These are phyloP conservation scores for Siphlonurus alternatus DNA, from an alignment of 2,888 invertebrate genomes.

Conservation along the genomic window DNA sequence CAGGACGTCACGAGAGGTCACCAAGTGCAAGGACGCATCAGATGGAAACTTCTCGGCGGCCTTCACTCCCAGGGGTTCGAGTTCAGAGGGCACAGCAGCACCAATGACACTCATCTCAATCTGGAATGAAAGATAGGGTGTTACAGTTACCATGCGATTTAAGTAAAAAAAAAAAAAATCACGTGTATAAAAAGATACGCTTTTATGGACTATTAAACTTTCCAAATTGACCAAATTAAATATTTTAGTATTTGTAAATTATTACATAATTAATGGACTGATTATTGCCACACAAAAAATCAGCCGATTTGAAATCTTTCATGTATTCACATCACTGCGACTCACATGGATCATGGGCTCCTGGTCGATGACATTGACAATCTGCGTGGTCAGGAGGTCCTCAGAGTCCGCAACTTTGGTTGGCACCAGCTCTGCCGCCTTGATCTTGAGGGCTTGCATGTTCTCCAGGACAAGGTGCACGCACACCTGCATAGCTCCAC, in stretches of 20 bases:
- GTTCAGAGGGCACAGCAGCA: slow-evolving; percentile 33
- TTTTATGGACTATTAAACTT: not conserved
- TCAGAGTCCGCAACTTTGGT: slow-evolving; percentile 29
- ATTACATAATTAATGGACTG: no score
- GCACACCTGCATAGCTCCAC: slow-evolving; percentile 7
- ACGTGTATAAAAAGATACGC: no score
- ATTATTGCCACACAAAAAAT: no score
- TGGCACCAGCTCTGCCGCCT: slow-evolving; percentile 49
- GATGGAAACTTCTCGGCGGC: slow-evolving; percentile 29
- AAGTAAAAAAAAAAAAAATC: no score
- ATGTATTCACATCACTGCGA: slow-evolving; percentile 6
- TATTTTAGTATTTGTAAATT: not conserved
- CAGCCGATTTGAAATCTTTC: not conserved
- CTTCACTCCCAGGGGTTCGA: slow-evolving; percentile 45
- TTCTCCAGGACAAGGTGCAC: slow-evolving; percentile 69
- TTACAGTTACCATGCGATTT: no score
- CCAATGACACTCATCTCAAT: slow-evolving; percentile 39
- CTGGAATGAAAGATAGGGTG: slow-evolving; percentile 20
- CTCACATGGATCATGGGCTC: slow-evolving; percentile 51
- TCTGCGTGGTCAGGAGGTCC: slow-evolving; percentile 40
- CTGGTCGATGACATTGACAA: slow-evolving; percentile 44
- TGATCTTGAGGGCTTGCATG: slow-evolving; percentile 47
- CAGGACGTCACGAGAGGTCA: not conserved
- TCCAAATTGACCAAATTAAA: not conserved
- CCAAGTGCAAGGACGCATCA: not conserved